A percentile compares a stretch with the other conserved stretches of the same genome.
Evolutionary conservation across 2,113 vertebrate genomes (phyloP).

Genomic region (Lathamus discolor): DNA sequence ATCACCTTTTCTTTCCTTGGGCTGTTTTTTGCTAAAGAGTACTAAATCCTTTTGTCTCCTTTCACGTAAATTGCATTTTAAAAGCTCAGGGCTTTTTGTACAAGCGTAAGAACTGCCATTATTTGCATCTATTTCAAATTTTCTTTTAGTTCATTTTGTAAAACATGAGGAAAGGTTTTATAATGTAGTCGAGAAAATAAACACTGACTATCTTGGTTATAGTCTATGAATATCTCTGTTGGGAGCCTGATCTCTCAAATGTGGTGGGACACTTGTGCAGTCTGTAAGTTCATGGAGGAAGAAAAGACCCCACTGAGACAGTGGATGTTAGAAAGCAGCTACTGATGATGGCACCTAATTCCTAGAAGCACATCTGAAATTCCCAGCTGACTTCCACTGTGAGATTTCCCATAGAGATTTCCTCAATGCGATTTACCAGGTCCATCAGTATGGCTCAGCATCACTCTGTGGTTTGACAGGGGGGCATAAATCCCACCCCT

Average conservation of each 20-base stretch:
- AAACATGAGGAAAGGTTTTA: not conserved
- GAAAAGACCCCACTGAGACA: not conserved
- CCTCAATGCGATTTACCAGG: not conserved
- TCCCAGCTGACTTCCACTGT: not conserved
- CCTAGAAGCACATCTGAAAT: not conserved
- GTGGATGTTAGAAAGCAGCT: not conserved
- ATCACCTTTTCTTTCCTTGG: conserved; percentile 41
- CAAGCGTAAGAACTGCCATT: not conserved
- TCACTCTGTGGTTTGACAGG: fast-evolving
- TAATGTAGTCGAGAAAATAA: not conserved
- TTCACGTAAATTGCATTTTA: not conserved
- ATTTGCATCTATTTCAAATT: not conserved
- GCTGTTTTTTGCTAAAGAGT: conserved; percentile 7
- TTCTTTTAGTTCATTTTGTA: not conserved
- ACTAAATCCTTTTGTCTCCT: not conserved
- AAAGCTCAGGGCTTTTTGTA: not conserved
- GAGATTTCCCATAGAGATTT: not conserved
- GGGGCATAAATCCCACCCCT: not conserved
- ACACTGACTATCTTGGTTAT: not conserved
- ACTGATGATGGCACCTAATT: not conserved
- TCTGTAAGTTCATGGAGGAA: not conserved
- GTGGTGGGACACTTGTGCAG: not conserved
- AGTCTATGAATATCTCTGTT: not conserved
- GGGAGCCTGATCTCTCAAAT: not conserved
- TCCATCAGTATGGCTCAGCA: not conserved